phyloP scores from a whole-genome alignment of 2,888 invertebrate species.

The Cataglyphis livida region DNA sequence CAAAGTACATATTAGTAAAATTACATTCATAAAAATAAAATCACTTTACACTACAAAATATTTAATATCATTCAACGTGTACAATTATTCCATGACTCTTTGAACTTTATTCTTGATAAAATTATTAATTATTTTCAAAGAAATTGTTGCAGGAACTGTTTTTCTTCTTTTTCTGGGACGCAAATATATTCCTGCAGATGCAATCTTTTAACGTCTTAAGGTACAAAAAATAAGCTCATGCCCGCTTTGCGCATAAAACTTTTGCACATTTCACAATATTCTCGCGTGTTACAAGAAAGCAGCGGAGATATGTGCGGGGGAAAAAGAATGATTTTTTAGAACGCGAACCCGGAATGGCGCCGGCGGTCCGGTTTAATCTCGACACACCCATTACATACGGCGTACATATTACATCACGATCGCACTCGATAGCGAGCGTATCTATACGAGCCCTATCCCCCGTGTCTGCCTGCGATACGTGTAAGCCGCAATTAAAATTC shows the following conservation, averaged over 20 bases:
- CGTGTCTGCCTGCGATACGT: conserved; percentile 64
- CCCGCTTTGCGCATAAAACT: conserved; percentile 29
- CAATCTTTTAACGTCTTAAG: neutral
- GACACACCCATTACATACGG: conserved; percentile 74
- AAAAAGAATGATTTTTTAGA: conserved; percentile 61
- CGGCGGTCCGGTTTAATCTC: conserved; percentile 77
- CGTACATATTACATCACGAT: conserved; percentile 73
- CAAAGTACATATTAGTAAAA: neutral
- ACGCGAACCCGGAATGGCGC: conserved; percentile 71
- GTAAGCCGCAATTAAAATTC: conserved; percentile 76
- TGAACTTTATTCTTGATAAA: neutral
- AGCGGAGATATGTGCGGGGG: conserved; percentile 36
- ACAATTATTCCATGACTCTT: neutral
- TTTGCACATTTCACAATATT: conserved; percentile 43
- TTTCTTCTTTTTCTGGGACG: neutral
- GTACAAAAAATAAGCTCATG: neutral
- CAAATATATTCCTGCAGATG: neutral
- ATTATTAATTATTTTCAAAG: neutral
- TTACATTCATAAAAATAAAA: neutral
- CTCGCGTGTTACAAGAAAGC: conserved; percentile 47
- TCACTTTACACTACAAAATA: neutral
- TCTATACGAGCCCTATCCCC: conserved; percentile 59
- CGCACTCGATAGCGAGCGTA: conserved; percentile 65
- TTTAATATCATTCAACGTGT: neutral
- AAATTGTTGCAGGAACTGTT: neutral